A percentile compares a stretch with the other conserved stretches of the same genome.
Conservation (phyloP, 1,140 invertebrate species). For the Papilio glaucus region DNA sequence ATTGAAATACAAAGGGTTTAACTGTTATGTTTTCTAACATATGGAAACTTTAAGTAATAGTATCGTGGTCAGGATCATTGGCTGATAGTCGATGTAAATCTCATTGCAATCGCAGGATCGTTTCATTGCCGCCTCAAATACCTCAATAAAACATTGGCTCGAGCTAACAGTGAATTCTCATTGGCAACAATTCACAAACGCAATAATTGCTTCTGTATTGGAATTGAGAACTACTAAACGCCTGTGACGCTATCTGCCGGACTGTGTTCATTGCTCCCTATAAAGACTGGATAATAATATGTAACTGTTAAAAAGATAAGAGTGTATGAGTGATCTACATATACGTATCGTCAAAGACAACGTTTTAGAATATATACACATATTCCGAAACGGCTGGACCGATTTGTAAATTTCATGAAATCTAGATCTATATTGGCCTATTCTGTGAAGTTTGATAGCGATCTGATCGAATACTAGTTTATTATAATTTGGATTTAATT, state of each 20-base stretch:
- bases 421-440: too few species aligned
- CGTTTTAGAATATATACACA: too few species aligned
- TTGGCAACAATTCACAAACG: conserved; percentile 30
- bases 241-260: neutral
- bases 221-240: conserved; percentile 5
- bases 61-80: neutral
- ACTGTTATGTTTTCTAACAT: too few species aligned
- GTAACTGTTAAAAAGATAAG: too few species aligned
- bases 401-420: too few species aligned
- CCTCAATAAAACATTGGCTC: conserved; percentile 33
- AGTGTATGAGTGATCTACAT: too few species aligned
- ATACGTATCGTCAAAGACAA: too few species aligned
- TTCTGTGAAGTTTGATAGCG: too few species aligned
- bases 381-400: too few species aligned
- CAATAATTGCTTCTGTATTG: conserved; percentile 31
- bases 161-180: conserved; percentile 19
- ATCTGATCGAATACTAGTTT: too few species aligned
- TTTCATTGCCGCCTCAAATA: conserved; percentile 28
- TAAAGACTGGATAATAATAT: neutral
- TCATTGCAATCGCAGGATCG: conserved; percentile 23
- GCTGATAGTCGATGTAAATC: conserved; percentile 20
- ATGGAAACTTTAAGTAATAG: neutral
- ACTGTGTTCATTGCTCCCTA: conserved; percentile 9
- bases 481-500: too few species aligned
- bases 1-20: too few species aligned